Evolutionary conservation across 2,888 invertebrate species (phyloP).

Genomic region (Vesta saturnalis): DNA sequence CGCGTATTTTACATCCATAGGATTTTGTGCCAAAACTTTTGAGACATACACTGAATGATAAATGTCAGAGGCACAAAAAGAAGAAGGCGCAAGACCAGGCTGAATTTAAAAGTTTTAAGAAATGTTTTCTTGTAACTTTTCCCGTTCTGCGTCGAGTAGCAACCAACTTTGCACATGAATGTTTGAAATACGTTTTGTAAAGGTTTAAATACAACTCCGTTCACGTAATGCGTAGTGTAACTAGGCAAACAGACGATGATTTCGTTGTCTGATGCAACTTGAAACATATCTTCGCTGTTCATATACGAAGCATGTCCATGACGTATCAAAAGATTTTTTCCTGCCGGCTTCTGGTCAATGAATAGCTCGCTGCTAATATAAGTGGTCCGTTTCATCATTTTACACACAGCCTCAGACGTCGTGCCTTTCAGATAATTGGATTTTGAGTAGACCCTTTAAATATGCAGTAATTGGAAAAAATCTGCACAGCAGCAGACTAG

Average conservation of each 20-base stretch:
- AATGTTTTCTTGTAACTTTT: not conserved
- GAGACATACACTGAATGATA: too few relatives aligned
- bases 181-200: not conserved
- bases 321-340: not conserved
- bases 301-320: conserved; percentile 1
- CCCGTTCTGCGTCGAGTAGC: not conserved
- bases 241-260: not conserved
- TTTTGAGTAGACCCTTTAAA: too few relatives aligned
- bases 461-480: not conserved
- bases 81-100: not conserved
- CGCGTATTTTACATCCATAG: too few relatives aligned
- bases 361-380: too few relatives aligned
- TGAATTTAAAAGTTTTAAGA: not conserved
- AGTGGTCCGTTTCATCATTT: too few relatives aligned
- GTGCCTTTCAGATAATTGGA: too few relatives aligned
- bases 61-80: not conserved
- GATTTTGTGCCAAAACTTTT: too few relatives aligned
- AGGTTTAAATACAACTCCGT: not conserved
- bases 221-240: too few relatives aligned
- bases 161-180: not conserved
- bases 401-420: too few relatives aligned
- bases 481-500: not conserved
- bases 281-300: not conserved
- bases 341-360: too few relatives aligned
- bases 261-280: not conserved